Evolutionary conservation across 2,113 vertebrate species (phyloP), one percentile per base, ranked within the genome.

Genomic region (Aldabrachelys gigantea): DNA sequence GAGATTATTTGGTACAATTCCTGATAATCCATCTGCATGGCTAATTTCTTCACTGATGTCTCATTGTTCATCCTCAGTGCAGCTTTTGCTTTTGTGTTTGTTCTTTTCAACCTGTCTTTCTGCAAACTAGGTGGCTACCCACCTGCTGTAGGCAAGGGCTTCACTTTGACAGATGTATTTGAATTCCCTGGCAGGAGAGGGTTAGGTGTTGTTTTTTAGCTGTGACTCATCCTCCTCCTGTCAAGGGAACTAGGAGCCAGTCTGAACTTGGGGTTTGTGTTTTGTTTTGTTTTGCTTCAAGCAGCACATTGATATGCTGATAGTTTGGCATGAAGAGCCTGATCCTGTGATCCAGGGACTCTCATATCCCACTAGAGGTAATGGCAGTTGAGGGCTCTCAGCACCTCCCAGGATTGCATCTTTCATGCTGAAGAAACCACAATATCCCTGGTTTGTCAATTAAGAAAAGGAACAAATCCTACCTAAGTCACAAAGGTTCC

Each of bases 311-410:
- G 41, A 75, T 75, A 17, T 24, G 3, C 38, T 57, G 89, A 4
- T 52, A 90, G 53, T 49, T 59, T 25, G 14, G 14, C 29, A 16
- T 2, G 0, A 0, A 3, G n/a, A 0, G 1, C 59, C 78, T 84
- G 17, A 25, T 38, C 54, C 56, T 84, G 27, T 21, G 69, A 21
- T 0, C 50, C 50, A 22, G 21, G n/a, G 21, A 6, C 1, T 2
- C 24, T 31, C 12, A 31, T 12, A 47, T 49, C 8, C 75, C 24
- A 10, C 2, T 44, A 24, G 38, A 44, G 65, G 35, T 22, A 38
- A 72, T 72, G n/a, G 17, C 19, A 38, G 19, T 72, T 4, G 10
- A 72, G 8, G n/a, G 65, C n/a, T 44, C 5, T 41, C 24, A 54
- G 24, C 35, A 27, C 59, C n/a, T 31, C n/a, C 65, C 31, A 0